phyloP scores from a whole-genome alignment of 2,113 vertebrate species.

The Triplophysa tibetana region DNA sequence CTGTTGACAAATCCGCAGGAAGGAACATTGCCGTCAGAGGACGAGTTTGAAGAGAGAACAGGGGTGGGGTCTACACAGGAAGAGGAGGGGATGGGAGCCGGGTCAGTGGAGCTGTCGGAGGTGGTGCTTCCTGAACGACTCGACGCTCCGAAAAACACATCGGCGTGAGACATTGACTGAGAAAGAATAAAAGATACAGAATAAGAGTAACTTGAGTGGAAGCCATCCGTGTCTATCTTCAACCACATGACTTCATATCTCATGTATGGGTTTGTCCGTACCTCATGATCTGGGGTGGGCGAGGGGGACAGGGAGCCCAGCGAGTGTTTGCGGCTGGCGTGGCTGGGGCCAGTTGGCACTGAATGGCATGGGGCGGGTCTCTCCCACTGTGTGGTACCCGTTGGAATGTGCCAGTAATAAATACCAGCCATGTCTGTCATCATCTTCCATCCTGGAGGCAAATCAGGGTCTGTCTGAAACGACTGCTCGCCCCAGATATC shows the following conservation, averaged over 20 bases:
- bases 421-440: conserved; percentile 90
- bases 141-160: conserved; percentile 70
- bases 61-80: conserved; percentile 59
- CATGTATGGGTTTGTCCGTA: conserved; percentile 42
- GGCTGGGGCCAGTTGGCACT: conserved; percentile 62
- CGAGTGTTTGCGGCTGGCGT: conserved; percentile 76
- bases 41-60: conserved; percentile 42
- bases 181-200: not conserved
- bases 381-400: conserved; percentile 97
- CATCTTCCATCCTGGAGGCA: conserved; percentile 98
- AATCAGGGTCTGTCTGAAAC: conserved; percentile 91
- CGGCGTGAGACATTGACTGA: conserved; percentile 55
- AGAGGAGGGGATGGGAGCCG: conserved; percentile 41
- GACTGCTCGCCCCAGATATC: conserved; percentile 96
- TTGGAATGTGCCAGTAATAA: conserved; percentile 99
- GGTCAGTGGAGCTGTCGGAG: conserved; percentile 72
- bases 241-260: no score
- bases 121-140: conserved; percentile 72
- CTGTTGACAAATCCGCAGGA: conserved; percentile 80
- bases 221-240: no score
- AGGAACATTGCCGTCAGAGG: conserved; percentile 63
- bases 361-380: conserved; percentile 78
- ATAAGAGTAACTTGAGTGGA: not conserved
- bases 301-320: conserved; percentile 88
- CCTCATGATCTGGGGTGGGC: conserved; percentile 90